A percentile compares a stretch with the other conserved stretches of the same genome.
These are phyloP conservation scores for Scytalopus superciliaris DNA, from an alignment of 2,113 vertebrate genomes.

Conservation along the genomic window DNA sequence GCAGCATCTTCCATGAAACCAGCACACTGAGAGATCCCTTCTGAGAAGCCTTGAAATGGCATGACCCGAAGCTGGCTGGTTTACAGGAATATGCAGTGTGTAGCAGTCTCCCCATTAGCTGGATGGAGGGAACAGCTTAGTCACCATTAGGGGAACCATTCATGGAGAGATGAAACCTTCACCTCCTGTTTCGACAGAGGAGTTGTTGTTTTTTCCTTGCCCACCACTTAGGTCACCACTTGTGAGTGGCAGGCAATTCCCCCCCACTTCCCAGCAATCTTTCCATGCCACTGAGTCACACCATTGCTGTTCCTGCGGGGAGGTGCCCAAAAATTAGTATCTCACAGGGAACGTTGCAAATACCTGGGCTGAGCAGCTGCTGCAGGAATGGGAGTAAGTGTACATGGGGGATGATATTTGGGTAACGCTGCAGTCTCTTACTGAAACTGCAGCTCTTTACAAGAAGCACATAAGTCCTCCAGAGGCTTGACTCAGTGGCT, in stretches of 20 bases:
- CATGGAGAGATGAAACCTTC: slow-evolving; percentile 4
- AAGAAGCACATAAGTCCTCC: background rate
- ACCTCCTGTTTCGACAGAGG: slow-evolving; percentile 54
- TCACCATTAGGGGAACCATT: slow-evolving; percentile 4
- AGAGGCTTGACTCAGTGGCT: background rate
- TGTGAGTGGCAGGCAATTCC: background rate
- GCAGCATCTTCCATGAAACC: background rate
- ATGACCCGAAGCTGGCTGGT: background rate
- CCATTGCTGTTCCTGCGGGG: background rate
- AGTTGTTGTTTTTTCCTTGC: background rate
- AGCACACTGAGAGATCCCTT: background rate
- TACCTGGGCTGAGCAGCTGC: background rate
- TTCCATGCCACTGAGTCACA: slow-evolving; percentile 13
- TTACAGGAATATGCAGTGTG: background rate
- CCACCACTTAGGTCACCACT: slow-evolving; percentile 21
- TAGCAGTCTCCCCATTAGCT: background rate
- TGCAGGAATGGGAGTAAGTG: background rate
- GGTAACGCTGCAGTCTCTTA: background rate
- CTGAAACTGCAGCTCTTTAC: background rate
- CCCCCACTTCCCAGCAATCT: slow-evolving; percentile 19
- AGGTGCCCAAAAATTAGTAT: background rate
- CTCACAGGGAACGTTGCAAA: background rate
- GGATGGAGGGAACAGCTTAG: slow-evolving; percentile 49
- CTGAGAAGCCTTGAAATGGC: background rate
- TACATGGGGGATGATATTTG: background rate